Percentiles rank a stretch among this genome's conserved stretches.
phyloP scores from a whole-genome alignment of 2,888 invertebrate genomes.

The Rotaria macrura region DNA sequence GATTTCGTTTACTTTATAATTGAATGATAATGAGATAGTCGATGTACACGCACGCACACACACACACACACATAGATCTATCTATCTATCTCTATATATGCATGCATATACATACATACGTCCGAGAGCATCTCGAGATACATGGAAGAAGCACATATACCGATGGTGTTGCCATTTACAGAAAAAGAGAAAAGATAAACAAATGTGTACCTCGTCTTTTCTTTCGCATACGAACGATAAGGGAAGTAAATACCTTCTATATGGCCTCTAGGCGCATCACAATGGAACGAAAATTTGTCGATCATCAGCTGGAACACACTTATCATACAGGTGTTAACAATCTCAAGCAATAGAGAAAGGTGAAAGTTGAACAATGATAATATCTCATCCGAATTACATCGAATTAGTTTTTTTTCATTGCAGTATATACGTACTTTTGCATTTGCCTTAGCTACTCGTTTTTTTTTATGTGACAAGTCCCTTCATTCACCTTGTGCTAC shows the following conservation, averaged over 20 bases:
- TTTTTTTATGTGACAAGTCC: background rate
- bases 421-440: background rate
- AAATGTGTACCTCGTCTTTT: background rate
- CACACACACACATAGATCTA: no score
- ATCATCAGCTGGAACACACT: background rate
- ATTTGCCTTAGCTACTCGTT: no score
- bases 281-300: background rate
- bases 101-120: background rate
- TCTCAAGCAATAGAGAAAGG: background rate
- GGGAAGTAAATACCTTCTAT: background rate
- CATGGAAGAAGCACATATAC: background rate
- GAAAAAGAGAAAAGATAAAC: slow-evolving; percentile 9
- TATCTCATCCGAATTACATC: background rate
- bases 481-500: background rate
- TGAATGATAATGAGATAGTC: slow-evolving; percentile 9
- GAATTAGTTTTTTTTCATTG: background rate
- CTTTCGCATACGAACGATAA: background rate
- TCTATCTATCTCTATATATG: no score
- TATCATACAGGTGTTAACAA: background rate
- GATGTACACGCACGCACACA: background rate
- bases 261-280: background rate
- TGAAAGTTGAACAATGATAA: background rate
- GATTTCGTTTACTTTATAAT: slow-evolving; percentile 19
- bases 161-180: background rate
- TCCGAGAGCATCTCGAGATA: background rate